Evolutionary conservation across 2,888 invertebrate species (phyloP).

Genomic region (Morpho achilles): DNA sequence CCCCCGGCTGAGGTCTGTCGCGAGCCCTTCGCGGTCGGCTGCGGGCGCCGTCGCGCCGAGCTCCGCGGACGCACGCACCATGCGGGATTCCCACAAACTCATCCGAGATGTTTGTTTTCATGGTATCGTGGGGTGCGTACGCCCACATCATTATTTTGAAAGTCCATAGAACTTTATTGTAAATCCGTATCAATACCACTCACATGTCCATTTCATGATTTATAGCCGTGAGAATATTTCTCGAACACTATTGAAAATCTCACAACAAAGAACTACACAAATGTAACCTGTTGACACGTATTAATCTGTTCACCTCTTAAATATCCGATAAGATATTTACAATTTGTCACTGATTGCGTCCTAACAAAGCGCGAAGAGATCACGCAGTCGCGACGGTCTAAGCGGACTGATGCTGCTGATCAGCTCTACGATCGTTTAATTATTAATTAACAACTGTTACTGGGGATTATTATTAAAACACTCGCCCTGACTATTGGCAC

Average conservation of each 20-base stretch:
- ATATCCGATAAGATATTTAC: too few relatives aligned
- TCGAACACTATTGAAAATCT: not conserved
- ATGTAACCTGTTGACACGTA: too few relatives aligned
- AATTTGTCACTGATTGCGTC: too few relatives aligned
- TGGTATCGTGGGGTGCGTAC: conserved; percentile 62
- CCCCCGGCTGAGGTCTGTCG: conserved; percentile 32
- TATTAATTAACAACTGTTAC: conserved; percentile 74
- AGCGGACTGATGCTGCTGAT: conserved; percentile 56
- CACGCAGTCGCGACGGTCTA: conserved; percentile 32
- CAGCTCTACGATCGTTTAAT: conserved; percentile 62
- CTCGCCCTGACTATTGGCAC: conserved; percentile 77
- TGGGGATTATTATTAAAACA: conserved; percentile 75
- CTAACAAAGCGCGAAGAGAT: conserved; percentile 27
- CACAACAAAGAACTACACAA: not conserved
- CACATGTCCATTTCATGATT: conserved; percentile 66
- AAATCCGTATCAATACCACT: conserved; percentile 71
- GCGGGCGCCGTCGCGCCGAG: conserved; percentile 35
- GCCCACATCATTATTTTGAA: conserved; percentile 76
- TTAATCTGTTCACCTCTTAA: too few relatives aligned
- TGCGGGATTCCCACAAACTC: conserved; percentile 75
- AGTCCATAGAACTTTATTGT: conserved; percentile 68
- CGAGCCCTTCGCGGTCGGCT: conserved; percentile 29
- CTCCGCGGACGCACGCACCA: conserved; percentile 39
- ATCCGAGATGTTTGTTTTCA: conserved; percentile 62
- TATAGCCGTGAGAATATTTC: conserved; percentile 68